Conservation (phyloP, 2,113 vertebrate species). For the Pelecanus crispus region DNA sequence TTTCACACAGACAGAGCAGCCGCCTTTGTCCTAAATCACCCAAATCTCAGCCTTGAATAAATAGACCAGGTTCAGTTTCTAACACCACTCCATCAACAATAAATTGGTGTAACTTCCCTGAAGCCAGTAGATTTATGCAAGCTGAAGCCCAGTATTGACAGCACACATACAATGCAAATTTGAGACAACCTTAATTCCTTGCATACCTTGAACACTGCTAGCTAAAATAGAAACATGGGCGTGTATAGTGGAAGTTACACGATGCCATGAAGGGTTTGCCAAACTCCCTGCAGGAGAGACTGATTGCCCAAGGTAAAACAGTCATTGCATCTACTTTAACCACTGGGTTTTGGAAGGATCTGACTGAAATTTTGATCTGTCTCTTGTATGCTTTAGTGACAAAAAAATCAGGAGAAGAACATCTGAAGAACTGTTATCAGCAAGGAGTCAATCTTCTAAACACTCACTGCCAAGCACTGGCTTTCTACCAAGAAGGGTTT, state of each 20-base stretch:
- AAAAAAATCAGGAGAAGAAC: background rate
- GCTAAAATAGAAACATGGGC: background rate
- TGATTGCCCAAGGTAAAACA: background rate
- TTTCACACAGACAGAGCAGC: background rate
- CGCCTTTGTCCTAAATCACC: background rate
- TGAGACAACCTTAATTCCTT: background rate
- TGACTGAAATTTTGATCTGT: background rate
- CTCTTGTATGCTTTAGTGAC: background rate
- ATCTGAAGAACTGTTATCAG: background rate
- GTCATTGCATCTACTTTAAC: background rate
- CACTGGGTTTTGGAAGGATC: background rate
- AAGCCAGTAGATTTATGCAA: background rate
- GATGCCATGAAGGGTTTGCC: background rate
- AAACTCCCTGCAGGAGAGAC: background rate
- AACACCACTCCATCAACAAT: background rate
- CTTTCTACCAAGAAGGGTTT: background rate
- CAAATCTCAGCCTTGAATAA: background rate
- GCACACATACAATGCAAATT: rapidly evolving
- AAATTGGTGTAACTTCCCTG: background rate
- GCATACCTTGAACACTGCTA: background rate
- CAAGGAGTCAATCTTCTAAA: background rate
- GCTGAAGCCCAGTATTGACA: background rate
- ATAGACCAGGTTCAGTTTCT: background rate
- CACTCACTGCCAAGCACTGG: background rate
- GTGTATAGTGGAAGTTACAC: background rate